Evolutionary conservation across 2,888 invertebrate species (phyloP).

Genomic region (Hypolimnas misippus): DNA sequence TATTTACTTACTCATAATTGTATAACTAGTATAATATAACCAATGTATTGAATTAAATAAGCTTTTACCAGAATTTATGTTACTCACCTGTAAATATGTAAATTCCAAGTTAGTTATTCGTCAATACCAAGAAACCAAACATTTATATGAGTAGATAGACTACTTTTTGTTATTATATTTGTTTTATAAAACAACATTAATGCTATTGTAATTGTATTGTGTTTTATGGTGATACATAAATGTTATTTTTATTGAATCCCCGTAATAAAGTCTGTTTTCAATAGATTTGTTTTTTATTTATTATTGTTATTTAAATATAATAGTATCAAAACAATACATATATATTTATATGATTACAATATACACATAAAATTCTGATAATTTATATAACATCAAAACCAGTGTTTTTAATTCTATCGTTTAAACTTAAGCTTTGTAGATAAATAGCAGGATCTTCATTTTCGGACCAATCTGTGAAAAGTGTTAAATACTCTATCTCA

Average conservation of each 20-base stretch:
- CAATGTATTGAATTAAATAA: constrained; percentile 55
- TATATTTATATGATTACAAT: too few species aligned
- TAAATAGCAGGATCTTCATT: constrained; percentile 64
- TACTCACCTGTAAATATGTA: constrained; percentile 81
- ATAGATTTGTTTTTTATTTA: constrained; percentile 53
- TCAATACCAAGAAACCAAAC: constrained; percentile 83
- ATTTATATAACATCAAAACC: neutral
- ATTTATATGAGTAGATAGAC: constrained; percentile 75
- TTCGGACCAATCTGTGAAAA: constrained; percentile 74
- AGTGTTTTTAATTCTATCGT: constrained; percentile 21
- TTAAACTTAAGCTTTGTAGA: constrained; percentile 50
- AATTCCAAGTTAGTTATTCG: constrained; percentile 77
- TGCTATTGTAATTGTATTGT: constrained; percentile 67
- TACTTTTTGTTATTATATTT: constrained; percentile 78
- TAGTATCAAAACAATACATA: too few species aligned
- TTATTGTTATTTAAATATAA: too few species aligned
- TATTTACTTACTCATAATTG: constrained; percentile 66
- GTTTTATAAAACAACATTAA: constrained; percentile 65
- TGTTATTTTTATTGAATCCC: constrained; percentile 69
- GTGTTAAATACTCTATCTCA: constrained; percentile 65
- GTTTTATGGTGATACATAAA: constrained; percentile 69
- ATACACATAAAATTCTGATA: neutral
- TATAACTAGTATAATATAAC: constrained; percentile 50
- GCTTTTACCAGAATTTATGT: constrained; percentile 72
- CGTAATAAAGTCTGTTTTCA: constrained; percentile 80